A percentile compares a stretch with the other conserved stretches of the same genome.
Evolutionary conservation across 2,888 invertebrate genomes (phyloP).

Genomic region (Amphimallon solstitiale): DNA sequence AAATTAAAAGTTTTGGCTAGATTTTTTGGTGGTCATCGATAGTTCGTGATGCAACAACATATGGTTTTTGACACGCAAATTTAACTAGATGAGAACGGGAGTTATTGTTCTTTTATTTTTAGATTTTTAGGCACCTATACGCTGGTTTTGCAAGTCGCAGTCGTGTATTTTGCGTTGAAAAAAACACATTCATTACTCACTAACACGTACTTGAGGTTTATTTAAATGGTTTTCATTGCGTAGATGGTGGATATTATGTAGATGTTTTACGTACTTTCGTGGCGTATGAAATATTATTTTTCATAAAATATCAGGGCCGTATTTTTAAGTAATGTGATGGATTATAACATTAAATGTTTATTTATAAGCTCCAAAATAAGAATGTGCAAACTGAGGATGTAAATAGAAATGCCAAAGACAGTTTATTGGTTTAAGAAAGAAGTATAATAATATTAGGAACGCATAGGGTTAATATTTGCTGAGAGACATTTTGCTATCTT

Average conservation of each 20-base stretch:
- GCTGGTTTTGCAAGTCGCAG: too few species aligned
- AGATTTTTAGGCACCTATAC: conserved; percentile 3
- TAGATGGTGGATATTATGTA: not conserved
- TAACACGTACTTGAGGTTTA: conserved; percentile 23
- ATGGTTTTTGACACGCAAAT: not conserved
- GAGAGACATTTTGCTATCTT: too few species aligned
- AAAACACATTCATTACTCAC: not conserved
- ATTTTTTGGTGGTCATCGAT: not conserved
- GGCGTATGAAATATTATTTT: conserved; percentile 20
- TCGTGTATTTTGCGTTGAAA: conserved; percentile 20
- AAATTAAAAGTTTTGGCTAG: not conserved
- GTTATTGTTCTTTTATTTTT: conserved; percentile 29
- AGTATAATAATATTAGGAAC: too few species aligned
- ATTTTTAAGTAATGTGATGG: too few species aligned
- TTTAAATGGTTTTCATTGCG: conserved; percentile 28
- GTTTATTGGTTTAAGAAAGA: too few species aligned
- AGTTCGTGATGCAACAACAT: not conserved
- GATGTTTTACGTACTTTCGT: not conserved
- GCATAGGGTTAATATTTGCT: too few species aligned
- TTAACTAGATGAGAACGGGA: not conserved
- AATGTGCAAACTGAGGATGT: not conserved
- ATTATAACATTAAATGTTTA: too few species aligned
- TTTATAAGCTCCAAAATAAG: not conserved
- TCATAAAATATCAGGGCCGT: not conserved
- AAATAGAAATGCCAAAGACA: not conserved